Evolutionary conservation across 2,113 vertebrate genomes (phyloP).

Genomic region (Rhabdomys dilectus): DNA sequence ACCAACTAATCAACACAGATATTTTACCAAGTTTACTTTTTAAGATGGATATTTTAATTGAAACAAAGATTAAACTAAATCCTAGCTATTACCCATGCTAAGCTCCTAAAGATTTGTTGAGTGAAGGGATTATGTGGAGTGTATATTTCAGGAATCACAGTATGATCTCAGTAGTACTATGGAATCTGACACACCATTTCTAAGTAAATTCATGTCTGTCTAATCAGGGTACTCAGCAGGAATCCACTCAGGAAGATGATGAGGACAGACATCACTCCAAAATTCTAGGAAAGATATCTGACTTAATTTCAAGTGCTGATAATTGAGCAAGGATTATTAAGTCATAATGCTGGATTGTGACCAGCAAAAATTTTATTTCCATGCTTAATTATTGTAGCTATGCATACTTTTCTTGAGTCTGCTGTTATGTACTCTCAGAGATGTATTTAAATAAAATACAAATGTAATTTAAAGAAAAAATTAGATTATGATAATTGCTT

Average conservation of each 20-base stretch:
- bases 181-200: neutral
- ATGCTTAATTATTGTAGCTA: neutral
- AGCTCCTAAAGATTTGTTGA: neutral
- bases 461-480: neutral
- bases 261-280: neutral
- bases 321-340: neutral
- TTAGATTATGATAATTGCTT: neutral
- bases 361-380: neutral
- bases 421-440: neutral
- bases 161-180: neutral
- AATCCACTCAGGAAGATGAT: neutral
- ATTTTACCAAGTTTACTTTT: neutral
- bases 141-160: neutral
- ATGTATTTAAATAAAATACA: neutral
- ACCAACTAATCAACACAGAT: neutral
- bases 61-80: neutral
- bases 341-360: neutral
- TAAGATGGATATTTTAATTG: neutral
- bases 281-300: neutral
- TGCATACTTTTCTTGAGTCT: neutral
- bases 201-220: neutral
- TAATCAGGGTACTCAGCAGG: neutral
- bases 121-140: neutral
- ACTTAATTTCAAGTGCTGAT: neutral
- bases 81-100: neutral